Percentiles rank a stretch among this genome's conserved stretches.
phyloP scores from a whole-genome alignment of 2,113 vertebrate genomes.

The Crotophaga sulcirostris region DNA sequence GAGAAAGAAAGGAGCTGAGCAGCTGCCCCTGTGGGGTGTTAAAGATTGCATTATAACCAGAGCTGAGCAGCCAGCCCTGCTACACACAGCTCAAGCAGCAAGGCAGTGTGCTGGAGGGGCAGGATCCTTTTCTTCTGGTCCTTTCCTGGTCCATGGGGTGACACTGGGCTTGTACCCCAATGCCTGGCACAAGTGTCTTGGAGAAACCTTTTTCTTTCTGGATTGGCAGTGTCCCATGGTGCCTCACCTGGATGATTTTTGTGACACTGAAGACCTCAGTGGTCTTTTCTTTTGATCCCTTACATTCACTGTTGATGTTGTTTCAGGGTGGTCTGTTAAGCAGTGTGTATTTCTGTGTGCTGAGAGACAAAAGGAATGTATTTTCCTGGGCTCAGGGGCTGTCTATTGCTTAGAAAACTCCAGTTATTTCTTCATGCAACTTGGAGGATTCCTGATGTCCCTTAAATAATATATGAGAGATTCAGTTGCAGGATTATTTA shows the following conservation, averaged over 20 bases:
- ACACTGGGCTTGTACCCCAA: not conserved
- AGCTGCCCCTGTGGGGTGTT: not conserved
- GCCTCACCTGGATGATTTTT: not conserved
- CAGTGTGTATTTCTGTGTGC: not conserved
- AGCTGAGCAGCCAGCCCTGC: not conserved
- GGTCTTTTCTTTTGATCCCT: not conserved
- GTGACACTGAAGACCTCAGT: not conserved
- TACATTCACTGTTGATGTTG: not conserved
- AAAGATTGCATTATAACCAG: not conserved
- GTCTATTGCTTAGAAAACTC: not conserved
- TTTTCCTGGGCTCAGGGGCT: not conserved
- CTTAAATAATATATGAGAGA: not conserved
- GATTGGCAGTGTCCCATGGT: not conserved
- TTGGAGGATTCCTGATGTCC: not conserved
- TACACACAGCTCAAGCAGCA: accelerated
- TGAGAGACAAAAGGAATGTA: not conserved
- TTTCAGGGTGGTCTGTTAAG: not conserved
- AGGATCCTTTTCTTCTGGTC: not conserved
- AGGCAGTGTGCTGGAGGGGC: not conserved
- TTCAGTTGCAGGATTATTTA: not conserved
- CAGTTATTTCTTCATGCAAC: not conserved
- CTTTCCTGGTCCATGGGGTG: accelerated
- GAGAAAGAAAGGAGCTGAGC: not conserved
- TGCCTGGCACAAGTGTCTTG: not conserved
- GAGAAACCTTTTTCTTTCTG: not conserved